Conservation (phyloP, 2,888 invertebrate species). For the Phyllotreta cruciferae region DNA sequence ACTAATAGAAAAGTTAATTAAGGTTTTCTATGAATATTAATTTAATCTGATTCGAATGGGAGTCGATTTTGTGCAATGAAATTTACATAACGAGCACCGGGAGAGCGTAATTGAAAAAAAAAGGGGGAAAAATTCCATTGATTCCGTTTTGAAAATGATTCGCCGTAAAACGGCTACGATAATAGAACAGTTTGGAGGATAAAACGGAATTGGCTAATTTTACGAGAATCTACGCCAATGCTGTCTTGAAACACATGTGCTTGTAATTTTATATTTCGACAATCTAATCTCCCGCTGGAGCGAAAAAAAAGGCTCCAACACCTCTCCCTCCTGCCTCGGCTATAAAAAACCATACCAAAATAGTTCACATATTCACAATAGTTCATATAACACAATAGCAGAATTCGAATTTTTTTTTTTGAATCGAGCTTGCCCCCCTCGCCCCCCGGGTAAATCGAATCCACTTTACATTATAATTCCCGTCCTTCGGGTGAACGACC, state of each 20-base stretch:
- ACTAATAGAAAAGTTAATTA: no score
- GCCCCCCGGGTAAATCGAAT: slow-evolving; percentile 8
- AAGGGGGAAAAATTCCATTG: no score
- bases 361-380: background rate
- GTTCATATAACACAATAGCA: background rate
- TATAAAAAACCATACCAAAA: background rate
- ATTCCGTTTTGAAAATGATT: no score
- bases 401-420: background rate
- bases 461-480: slow-evolving; percentile 6
- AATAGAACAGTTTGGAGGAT: no score
- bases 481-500: slow-evolving; percentile 17
- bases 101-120: no score
- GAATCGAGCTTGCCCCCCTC: background rate
- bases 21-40: no score
- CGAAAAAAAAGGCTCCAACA: slow-evolving; percentile 35
- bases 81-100: no score
- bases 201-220: no score
- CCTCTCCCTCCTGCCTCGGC: slow-evolving; percentile 45
- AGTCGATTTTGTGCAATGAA: no score
- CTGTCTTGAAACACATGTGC: slow-evolving; percentile 9
- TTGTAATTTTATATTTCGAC: slow-evolving; percentile 53
- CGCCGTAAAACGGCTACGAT: no score
- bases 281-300: slow-evolving; percentile 54
- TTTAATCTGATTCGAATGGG: no score
- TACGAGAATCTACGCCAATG: no score